Evolutionary conservation across 2,797 vertebrate species (phyloP), one percentile per base, ranked within the genome.

Genomic region (Enteromius treurensis): DNA sequence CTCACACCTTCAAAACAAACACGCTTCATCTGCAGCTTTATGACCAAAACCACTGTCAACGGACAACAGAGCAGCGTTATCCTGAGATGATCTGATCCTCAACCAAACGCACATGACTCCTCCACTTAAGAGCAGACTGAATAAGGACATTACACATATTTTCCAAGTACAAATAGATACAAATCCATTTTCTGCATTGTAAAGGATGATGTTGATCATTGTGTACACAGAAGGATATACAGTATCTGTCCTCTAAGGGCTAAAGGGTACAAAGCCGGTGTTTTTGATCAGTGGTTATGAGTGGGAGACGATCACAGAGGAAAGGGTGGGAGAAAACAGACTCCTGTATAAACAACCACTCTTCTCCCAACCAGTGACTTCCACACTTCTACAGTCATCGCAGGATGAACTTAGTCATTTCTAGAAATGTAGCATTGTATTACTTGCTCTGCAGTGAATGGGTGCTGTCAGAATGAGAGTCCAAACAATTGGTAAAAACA

Each of bases 1-100:
- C 71, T 55, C 73, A 68, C 23, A 53, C 81, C 47, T 68, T 42
- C 13, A 75, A 76, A 83, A 55, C 78, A 80, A 80, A 70, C 78
- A 69, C 9, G 0, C 14, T 67, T n/a, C 45, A 40, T 15, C 29
- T 23, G 19, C 11, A 51, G 58, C n/a, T 45, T 62, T 77, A 77
- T 65, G 40, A 32, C 11, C 60, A n/a, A n/a, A 65, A 14, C 26
- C 51, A 14, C 1, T 4, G 0, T 37, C 40, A 40, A 40, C 62
- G 51, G 19, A n/a, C 17, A 45, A 83, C 86, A 86, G 78, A 69
- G 40, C 45, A 29, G 34, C 62, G 1, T 51, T 53, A 53, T 74
- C 71, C 32, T 53, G 29, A 74, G 29, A 74, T 45, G 42, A 76
- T 45, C 62, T 85, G 77, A 84, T 37, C 32, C 49, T 55, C 45